Evolutionary conservation across 2,888 invertebrate species (phyloP), one percentile per base, ranked within the genome.

Genomic region (Adineta ricciae): DNA sequence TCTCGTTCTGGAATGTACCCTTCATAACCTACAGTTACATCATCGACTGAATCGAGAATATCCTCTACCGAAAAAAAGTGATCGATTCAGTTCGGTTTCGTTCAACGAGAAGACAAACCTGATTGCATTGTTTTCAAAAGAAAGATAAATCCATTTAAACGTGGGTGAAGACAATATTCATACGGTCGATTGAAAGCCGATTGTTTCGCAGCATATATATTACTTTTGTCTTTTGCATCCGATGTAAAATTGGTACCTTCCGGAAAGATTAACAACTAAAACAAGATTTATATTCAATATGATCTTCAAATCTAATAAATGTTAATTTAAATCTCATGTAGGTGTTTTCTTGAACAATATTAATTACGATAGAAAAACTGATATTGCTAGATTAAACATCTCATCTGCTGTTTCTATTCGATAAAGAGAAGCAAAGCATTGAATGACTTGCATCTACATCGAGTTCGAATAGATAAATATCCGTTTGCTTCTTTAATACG

Each of bases 211-310:
- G 95, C 95, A 90, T 93, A 95, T 87, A 91, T 91, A 88, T 94
- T 93, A 87, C 95, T 95, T 72, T 93, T 93, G 36, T 90, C 91
- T 87, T 93, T 93, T 84, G 94, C 94, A 36, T 92, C 91, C 38
- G 92, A 91, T 52, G 94, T 94, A 86, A 95, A 91, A 89, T 96
- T 95, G 0, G 96, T 96, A 24, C 96, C 96, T 91, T 96, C 96
- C 0, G 96, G 96, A 88, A 94, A 93, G 87, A 96, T 92, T 50
- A 96, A 91, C 83, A 96, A 90, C 91, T 95, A 92, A 56, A 88
- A 46, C 11, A 46, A 46, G 46, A 46, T 46, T 46, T 8, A 46
- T n/a, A n/a, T n/a, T n/a, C n/a, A n/a, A n/a, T n/a, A n/a, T n/a
- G n/a, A n/a, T n/a, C n/a, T 78, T 24, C 41, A 41, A 78, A 50